These are phyloP conservation scores for Exocentrus adspersus DNA, from an alignment of 2,888 invertebrate genomes.

Conservation along the genomic window DNA sequence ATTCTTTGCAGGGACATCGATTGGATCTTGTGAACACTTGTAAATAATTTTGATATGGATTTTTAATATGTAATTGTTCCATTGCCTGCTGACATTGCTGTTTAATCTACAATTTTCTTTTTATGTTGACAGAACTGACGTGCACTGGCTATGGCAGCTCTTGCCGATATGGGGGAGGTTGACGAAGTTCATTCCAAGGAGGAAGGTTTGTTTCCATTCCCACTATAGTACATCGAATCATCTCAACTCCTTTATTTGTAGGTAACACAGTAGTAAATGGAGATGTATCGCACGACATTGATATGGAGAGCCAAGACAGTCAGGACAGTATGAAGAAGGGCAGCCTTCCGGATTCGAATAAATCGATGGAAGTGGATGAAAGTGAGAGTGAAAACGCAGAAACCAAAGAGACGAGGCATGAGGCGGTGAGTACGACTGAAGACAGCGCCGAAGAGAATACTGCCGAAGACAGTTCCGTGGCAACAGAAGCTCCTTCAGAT, in stretches of 20 bases:
- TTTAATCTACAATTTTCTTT: neutral
- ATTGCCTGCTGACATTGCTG: neutral
- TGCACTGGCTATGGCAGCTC: conserved; percentile 60
- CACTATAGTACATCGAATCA: neutral
- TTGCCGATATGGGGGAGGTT: conserved; percentile 62
- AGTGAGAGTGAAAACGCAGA: conserved; percentile 33
- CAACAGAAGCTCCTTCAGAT: conserved; percentile 30
- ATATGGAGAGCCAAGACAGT: conserved; percentile 48
- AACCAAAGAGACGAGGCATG: conserved; percentile 24
- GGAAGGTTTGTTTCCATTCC: conserved; percentile 49
- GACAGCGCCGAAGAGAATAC: conserved; percentile 27
- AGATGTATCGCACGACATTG: conserved; percentile 53
- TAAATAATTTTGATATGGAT: no score
- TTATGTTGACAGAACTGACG: conserved; percentile 47
- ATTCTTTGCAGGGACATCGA: no score
- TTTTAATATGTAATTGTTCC: neutral
- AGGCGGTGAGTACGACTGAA: conserved; percentile 18
- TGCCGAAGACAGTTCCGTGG: conserved; percentile 29
- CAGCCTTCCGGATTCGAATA: conserved; percentile 38
- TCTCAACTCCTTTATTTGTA: conserved; percentile 38
- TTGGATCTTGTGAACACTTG: no score
- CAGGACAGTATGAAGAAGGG: conserved; percentile 45
- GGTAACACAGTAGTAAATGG: conserved; percentile 56
- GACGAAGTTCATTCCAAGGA: conserved; percentile 62
- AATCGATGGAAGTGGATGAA: conserved; percentile 55